Evolutionary conservation across 2,888 invertebrate genomes (phyloP).

Genomic region (Pherbina coryleti): DNA sequence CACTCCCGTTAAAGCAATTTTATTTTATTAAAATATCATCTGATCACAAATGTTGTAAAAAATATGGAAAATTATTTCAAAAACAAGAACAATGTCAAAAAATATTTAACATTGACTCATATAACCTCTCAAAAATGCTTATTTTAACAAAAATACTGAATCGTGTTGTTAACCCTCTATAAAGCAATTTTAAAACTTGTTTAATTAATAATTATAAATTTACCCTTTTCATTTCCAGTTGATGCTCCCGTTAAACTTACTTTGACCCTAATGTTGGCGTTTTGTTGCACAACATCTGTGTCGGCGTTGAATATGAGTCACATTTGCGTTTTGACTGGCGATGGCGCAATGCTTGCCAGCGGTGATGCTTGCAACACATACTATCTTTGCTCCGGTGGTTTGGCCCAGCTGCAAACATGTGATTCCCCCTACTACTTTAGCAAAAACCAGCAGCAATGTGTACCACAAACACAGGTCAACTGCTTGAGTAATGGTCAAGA

Average conservation of each 20-base stretch:
- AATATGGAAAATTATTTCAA: too few species aligned
- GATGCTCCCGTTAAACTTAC: background rate
- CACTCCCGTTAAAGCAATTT: too few species aligned
- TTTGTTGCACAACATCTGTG: constrained; percentile 18
- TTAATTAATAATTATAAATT: background rate
- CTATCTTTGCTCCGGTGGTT: constrained; percentile 50
- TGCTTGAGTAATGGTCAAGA: constrained; percentile 39
- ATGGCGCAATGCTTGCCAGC: constrained; percentile 48
- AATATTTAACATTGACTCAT: too few species aligned
- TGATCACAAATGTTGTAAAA: too few species aligned
- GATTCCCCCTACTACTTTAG: constrained; percentile 46
- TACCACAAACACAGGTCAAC: constrained; percentile 29
- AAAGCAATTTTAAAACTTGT: too few species aligned
- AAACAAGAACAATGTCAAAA: too few species aligned
- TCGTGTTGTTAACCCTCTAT: too few species aligned
- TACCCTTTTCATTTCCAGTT: background rate
- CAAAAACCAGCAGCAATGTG: constrained; percentile 52
- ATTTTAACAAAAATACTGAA: too few species aligned
- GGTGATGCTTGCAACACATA: constrained; percentile 49
- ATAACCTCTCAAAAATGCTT: too few species aligned
- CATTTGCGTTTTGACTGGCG: constrained; percentile 50
- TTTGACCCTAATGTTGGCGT: constrained; percentile 24
- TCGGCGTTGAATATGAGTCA: constrained; percentile 47
- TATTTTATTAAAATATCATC: too few species aligned
- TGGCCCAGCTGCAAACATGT: constrained; percentile 47